Base-by-base conservation (phyloP, 2,113 vertebrate species). In the Tachuris rubrigastra region DNA sequence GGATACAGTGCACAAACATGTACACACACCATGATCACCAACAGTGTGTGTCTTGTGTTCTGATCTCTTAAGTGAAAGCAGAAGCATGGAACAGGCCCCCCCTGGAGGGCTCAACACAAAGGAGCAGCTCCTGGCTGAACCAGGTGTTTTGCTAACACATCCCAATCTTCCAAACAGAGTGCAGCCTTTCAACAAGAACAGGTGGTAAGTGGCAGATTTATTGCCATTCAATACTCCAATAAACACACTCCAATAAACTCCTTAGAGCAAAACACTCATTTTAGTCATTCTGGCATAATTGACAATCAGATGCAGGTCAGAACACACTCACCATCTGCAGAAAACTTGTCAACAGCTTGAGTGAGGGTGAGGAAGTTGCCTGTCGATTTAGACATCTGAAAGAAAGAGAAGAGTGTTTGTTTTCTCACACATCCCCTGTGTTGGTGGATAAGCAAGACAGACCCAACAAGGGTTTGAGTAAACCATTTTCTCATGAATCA, bases 341-440 rank as follows among this genome's bases (percentile, higher is more conserved):
- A 99, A 97, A 99, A 99, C 97, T 99, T 99, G 75, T 98, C 97
- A 82, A 99, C 87, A 92, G 99, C 99, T 95, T 99, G 98, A 65
- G 42, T 94, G 80, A 99, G 97, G 67, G 99, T 99, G 73, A 99
- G 99, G 94, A 99, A 99, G 97, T 99, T 99, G 93, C 99, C 99
- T 46, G 99, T 99, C 62, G 99, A 99, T 97, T 99, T 99, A 87
- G 99, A 99, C 99, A 99, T 99, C 99, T 99, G 96, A 92, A 94
- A 96, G 50, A 91, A 39, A 95, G 2, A 94, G 46, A 90, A 92
- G 72, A 89, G 41, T 23, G 31, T 84, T 47, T 74, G 49, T 86
- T 88, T 88, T 66, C 71, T 92, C 58, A 79, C 55, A 56, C 46
- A 53, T 46, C 59, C 35, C 7, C 6, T 77, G 52, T 66, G 53